Evolutionary conservation across 1,140 invertebrate genomes (phyloP).

Genomic region (Ganaspis sp.): DNA sequence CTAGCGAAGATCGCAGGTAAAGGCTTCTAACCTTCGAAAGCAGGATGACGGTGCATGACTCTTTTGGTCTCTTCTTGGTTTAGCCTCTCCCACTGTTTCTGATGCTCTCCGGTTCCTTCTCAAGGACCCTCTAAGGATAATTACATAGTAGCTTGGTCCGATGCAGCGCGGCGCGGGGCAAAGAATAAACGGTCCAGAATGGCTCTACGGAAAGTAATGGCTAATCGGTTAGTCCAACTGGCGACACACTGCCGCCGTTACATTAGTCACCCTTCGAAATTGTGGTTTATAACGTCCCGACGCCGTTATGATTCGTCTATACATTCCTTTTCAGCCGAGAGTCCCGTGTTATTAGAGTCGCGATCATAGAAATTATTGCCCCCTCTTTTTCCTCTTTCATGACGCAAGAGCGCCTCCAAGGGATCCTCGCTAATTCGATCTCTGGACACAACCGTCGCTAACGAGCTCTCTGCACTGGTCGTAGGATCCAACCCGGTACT

Average conservation of each 20-base stretch:
- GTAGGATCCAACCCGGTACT: slow-evolving; percentile 3
- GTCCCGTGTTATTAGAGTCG: slow-evolving; percentile 61
- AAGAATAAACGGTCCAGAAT: slow-evolving; percentile 60
- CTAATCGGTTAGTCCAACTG: slow-evolving; percentile 64
- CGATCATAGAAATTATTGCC: slow-evolving; percentile 67
- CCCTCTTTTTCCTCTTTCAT: slow-evolving; percentile 1
- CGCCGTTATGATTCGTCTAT: slow-evolving; percentile 29
- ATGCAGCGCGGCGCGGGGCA: slow-evolving; percentile 50
- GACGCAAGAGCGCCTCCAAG: slow-evolving; percentile 11
- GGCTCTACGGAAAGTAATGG: slow-evolving; percentile 67
- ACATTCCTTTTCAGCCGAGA: slow-evolving; percentile 36
- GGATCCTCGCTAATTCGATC: slow-evolving; percentile 46
- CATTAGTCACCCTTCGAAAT: slow-evolving; percentile 63
- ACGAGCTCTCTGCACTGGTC: slow-evolving; percentile 45
- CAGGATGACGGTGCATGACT: slow-evolving; percentile 65
- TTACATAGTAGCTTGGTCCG: slow-evolving; percentile 68
- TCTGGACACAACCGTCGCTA: slow-evolving; percentile 54
- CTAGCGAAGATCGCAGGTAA: slow-evolving; percentile 2
- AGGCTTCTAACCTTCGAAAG: slow-evolving; percentile 39
- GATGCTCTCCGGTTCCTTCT: slow-evolving; percentile 45
- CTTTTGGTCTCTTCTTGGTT: slow-evolving; percentile 31
- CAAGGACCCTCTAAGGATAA: slow-evolving; percentile 69
- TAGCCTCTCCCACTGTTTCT: slow-evolving; percentile 21
- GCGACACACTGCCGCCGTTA: slow-evolving; percentile 55
- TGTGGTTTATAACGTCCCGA: slow-evolving; percentile 39